Percentiles rank a stretch among this genome's conserved stretches.
phyloP scores from a whole-genome alignment of 2,888 invertebrate genomes.

The Clusia tigrina region DNA sequence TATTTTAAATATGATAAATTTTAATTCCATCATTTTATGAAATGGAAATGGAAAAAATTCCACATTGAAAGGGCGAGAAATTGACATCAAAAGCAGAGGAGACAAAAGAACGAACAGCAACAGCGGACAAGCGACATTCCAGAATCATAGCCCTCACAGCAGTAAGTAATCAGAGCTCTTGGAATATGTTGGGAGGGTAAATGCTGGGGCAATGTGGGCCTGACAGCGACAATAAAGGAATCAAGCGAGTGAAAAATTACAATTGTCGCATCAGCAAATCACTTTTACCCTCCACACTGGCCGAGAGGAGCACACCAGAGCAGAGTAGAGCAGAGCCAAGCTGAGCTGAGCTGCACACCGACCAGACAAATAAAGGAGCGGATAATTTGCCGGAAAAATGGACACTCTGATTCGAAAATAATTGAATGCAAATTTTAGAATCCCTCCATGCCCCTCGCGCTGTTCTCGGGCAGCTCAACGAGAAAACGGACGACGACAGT shows the following conservation, averaged over 20 bases:
- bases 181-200: neutral
- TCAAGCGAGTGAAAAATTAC: conserved; percentile 55
- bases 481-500: neutral
- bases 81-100: neutral
- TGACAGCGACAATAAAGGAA: conserved; percentile 31
- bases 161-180: neutral
- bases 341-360: neutral
- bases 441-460: conserved; percentile 13
- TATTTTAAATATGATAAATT: conserved; percentile 1
- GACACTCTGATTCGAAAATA: conserved; percentile 47
- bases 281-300: conserved; percentile 49
- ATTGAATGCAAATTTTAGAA: conserved; percentile 50
- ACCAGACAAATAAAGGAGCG: conserved; percentile 19
- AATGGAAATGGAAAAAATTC: neutral
- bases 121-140: neutral
- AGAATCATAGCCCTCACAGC: neutral
- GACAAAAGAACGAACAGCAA: neutral
- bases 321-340: neutral
- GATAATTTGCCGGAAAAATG: conserved; percentile 26
- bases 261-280: conserved; percentile 55
- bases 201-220: neutral
- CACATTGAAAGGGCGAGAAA: neutral
- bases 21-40: neutral
- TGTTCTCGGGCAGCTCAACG: neutral
- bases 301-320: no score